Conservation (phyloP, 2,888 invertebrate species). For the Steromphala cineraria region DNA sequence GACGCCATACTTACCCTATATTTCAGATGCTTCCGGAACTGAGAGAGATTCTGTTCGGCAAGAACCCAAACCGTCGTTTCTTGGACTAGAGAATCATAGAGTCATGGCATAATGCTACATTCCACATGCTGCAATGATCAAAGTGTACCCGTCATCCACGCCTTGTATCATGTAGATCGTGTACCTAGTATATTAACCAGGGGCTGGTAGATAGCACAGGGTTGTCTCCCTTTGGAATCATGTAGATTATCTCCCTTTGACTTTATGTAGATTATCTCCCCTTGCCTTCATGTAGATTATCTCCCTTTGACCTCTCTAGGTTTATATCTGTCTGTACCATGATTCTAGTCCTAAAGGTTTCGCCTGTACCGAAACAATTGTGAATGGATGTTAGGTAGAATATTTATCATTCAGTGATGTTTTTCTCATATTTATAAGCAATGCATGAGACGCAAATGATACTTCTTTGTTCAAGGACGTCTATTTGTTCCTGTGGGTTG, state of each 20-base stretch:
- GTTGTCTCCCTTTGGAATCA: neutral
- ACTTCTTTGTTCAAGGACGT: no score
- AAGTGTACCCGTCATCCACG: neutral
- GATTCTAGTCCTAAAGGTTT: no score
- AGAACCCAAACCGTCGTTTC: constrained; percentile 97
- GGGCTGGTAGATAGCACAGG: neutral
- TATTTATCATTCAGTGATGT: no score
- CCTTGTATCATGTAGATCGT: no score
- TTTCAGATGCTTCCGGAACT: constrained; percentile 91
- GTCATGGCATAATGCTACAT: neutral
- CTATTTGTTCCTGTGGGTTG: no score
- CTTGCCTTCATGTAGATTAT: neutral
- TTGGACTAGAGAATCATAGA: constrained; percentile 83
- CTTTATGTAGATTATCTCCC: no score
- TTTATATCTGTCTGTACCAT: no score
- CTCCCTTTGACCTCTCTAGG: neutral
- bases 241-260: neutral
- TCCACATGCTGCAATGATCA: neutral
- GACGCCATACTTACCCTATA: no score
- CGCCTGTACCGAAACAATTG: no score
- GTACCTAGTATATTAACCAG: neutral
- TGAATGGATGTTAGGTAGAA: no score
- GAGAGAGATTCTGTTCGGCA: constrained; percentile 94
- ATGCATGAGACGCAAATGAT: no score
- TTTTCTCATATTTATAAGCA: no score